Evolutionary conservation across 64 coral and sea anemone genomes (phyloP).

Genomic region (Orbicella faveolata): DNA sequence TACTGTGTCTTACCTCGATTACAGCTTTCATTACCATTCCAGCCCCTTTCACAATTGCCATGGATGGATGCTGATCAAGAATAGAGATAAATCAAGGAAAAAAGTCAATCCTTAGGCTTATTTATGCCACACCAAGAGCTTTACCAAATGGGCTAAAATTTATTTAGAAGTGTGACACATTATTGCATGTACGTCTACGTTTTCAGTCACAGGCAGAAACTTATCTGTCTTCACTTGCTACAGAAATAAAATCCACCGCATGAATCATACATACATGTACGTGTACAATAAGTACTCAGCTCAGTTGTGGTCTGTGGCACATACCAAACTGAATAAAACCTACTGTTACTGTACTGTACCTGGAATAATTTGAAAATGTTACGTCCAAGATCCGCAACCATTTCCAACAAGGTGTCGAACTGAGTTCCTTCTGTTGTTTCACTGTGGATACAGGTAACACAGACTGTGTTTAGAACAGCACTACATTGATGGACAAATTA

Average conservation of each 20-base stretch:
- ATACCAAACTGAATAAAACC: not conserved
- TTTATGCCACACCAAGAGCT: not conserved
- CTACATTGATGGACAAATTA: too few relatives aligned
- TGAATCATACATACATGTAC: too few relatives aligned
- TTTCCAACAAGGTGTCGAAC: conserved; percentile 92
- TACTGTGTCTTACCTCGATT: conserved; percentile 67
- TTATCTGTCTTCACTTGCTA: too few relatives aligned
- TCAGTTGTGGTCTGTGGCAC: too few relatives aligned
- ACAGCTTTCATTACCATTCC: conserved; percentile 99
- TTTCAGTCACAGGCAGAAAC: too few relatives aligned
- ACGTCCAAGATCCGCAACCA: conserved; percentile 88
- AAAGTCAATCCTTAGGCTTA: not conserved
- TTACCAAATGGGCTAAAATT: too few relatives aligned
- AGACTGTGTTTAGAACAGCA: not conserved
- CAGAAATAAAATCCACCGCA: too few relatives aligned
- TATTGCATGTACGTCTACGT: too few relatives aligned
- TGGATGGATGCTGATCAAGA: conserved; percentile 77
- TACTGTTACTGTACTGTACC: not conserved
- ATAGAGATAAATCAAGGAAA: not conserved
- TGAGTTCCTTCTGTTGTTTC: conserved; percentile 95
- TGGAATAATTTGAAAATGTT: conserved; percentile 88
- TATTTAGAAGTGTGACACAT: too few relatives aligned
- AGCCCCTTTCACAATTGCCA: conserved; percentile 97
- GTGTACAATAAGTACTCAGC: too few relatives aligned
- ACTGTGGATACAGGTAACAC: conserved; percentile 43